Conservation (phyloP, 2,797 vertebrate genomes). For the Lycodopsis pacificus region DNA sequence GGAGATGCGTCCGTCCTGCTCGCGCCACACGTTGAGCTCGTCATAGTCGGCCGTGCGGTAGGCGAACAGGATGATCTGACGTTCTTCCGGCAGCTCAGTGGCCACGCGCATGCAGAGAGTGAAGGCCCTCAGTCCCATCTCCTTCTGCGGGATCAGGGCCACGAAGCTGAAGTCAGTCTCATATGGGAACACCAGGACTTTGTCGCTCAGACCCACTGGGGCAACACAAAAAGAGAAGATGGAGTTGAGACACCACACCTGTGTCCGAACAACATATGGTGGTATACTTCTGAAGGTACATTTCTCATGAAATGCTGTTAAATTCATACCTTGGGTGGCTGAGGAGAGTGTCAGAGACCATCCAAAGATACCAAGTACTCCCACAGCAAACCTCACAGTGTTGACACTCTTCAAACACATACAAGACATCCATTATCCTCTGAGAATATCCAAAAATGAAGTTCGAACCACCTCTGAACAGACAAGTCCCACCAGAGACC, state of each 20-base stretch:
- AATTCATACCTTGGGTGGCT: conserved; percentile 67
- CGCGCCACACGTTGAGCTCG: conserved; percentile 87
- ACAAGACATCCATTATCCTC: conserved; percentile 7
- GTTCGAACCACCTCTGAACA: not conserved
- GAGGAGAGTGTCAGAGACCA: conserved; percentile 43
- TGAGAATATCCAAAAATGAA: not conserved
- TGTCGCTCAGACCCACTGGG: conserved; percentile 77
- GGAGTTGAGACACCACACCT: not conserved
- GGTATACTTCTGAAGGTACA: rapidly evolving
- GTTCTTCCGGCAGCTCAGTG: conserved; percentile 82
- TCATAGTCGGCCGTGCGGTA: conserved; percentile 85
- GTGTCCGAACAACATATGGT: not conserved
- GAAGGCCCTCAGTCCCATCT: conserved; percentile 81
- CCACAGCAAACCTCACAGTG: conserved; percentile 35
- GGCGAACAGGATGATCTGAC: conserved; percentile 86
- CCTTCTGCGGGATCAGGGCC: conserved; percentile 80
- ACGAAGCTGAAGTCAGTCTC: conserved; percentile 86
- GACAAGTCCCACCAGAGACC: not conserved
- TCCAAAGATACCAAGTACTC: conserved; percentile 55
- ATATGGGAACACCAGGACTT: conserved; percentile 85
- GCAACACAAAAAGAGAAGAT: not conserved
- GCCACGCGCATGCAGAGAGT: conserved; percentile 85
- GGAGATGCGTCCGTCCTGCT: conserved; percentile 82
- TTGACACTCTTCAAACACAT: conserved; percentile 56
- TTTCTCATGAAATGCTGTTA: not conserved